Evolutionary conservation across 2,113 vertebrate species (phyloP), one percentile per base, ranked within the genome.

Genomic region (Phycodurus eques): DNA sequence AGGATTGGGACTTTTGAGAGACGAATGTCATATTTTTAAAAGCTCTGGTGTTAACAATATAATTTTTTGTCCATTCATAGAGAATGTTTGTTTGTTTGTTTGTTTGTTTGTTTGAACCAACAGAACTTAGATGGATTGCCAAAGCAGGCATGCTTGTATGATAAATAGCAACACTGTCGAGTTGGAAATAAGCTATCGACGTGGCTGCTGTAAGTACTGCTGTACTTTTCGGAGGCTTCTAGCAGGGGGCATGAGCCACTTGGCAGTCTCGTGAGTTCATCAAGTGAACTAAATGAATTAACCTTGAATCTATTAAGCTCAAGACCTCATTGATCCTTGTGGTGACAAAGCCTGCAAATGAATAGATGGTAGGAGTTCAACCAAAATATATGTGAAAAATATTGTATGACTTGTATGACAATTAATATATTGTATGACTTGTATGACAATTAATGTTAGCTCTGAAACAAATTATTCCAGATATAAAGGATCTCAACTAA

Each of bases 301-400:
- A 80, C 72, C 73, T 79, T 71, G 77, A 84, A 85, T 82, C 72
- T 72, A 77, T 85, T 84, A 79, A 67, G 83, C 73, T 71, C 11
- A 33, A 39, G 71, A 62, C 75, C 81, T 81, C 67, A 72, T 71
- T 42, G 56, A 74, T 68, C 64, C 22, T 65, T 69, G 47, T 44
- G 20, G 31, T 56, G 56, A 39, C 42, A 57, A 33, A 49, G 39
- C 68, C 66, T 68, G 63, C 63, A 66, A 56, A 43, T 20, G 46
- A 77, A 74, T 72, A 75, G 62, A 80, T 68, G 54, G 31, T 53
- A 46, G 33, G 62, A 15, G 73, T 83, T 73, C 59, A 61, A 61
- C 31, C 13, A 17, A 61, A 61, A 27, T 56, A n/a, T 11, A 20
- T 56, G 53, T 39, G n/a, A 56, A 56, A 59, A 14, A 56, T n/a